Evolutionary conservation across 1,140 invertebrate genomes (phyloP).

Genomic region (Rhopalosiphum maidis): DNA sequence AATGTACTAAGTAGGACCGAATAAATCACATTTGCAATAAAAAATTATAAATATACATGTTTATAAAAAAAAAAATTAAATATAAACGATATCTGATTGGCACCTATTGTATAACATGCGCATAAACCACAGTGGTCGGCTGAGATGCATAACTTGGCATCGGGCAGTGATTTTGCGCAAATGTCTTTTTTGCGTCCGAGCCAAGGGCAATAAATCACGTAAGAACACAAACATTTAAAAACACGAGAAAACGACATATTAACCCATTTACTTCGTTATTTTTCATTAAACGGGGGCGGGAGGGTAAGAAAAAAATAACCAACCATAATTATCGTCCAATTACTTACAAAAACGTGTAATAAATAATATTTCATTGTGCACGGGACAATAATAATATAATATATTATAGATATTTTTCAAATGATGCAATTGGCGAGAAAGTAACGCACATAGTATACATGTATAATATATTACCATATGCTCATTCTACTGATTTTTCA

Average conservation of each 20-base stretch:
- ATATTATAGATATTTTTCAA: conserved; percentile 12
- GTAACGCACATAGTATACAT: neutral
- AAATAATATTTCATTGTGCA: conserved; percentile 31
- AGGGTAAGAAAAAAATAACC: neutral
- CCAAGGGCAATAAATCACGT: conserved; percentile 47
- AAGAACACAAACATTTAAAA: conserved; percentile 35
- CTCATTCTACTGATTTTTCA: neutral
- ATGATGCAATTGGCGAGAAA: conserved; percentile 31
- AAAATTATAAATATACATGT: neutral
- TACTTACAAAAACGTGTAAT: conserved; percentile 31
- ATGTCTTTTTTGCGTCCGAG: conserved; percentile 57
- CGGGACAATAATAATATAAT: neutral
- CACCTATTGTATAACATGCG: conserved; percentile 47
- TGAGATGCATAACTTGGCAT: conserved; percentile 34
- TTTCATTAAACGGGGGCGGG: conserved; percentile 5
- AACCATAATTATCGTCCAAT: conserved; percentile 42
- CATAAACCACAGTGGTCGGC: conserved; percentile 11
- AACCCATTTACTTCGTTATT: conserved; percentile 43
- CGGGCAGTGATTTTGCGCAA: conserved; percentile 39
- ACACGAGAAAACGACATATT: conserved; percentile 49
- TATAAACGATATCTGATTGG: conserved; percentile 47
- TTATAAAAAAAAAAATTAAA: conserved; percentile 24
- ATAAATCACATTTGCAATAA: neutral
- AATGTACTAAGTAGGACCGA: neutral
- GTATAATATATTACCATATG: neutral